Percentiles rank a stretch among this genome's conserved stretches.
These are phyloP conservation scores for Elanoides forficatus DNA, from an alignment of 2,113 vertebrate species.

Conservation along the genomic window DNA sequence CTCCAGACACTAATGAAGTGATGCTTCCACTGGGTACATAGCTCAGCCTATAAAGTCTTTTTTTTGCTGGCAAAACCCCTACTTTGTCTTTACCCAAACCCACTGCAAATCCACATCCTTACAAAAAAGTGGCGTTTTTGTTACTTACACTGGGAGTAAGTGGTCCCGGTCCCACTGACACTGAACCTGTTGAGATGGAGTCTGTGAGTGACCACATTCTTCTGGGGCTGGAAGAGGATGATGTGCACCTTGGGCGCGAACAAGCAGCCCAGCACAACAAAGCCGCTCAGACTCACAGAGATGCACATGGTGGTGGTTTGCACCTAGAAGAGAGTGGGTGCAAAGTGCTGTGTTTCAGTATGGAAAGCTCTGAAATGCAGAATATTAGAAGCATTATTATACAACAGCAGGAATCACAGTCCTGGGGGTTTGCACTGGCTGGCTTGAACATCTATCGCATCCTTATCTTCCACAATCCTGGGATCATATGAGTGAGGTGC, in stretches of 20 bases:
- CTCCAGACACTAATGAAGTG: background rate
- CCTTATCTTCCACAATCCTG: background rate
- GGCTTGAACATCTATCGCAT: background rate
- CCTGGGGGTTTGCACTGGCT: background rate
- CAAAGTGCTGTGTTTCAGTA: background rate
- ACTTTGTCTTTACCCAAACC: background rate
- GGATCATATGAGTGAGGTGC: background rate
- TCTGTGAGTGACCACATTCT: conserved; percentile 95
- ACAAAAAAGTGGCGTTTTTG: background rate
- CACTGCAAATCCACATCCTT: background rate
- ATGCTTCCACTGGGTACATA: background rate
- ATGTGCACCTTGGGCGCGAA: conserved; percentile 98
- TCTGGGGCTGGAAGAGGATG: conserved; percentile 98
- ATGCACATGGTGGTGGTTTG: conserved; percentile 99
- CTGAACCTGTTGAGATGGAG: conserved; percentile 97
- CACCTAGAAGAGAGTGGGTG: conserved; percentile 76
- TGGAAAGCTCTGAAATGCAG: background rate
- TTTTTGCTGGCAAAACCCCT: background rate
- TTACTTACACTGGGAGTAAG: conserved; percentile 91
- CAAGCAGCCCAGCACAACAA: conserved; percentile 96
- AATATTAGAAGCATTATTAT: background rate
- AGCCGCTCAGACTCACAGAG: conserved; percentile 96
- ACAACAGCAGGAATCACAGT: background rate
- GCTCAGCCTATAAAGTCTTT: background rate
- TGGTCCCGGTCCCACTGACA: conserved; percentile 89